phyloP scores from a whole-genome alignment of 2,888 invertebrate species.

The Chorisops tibialis region DNA sequence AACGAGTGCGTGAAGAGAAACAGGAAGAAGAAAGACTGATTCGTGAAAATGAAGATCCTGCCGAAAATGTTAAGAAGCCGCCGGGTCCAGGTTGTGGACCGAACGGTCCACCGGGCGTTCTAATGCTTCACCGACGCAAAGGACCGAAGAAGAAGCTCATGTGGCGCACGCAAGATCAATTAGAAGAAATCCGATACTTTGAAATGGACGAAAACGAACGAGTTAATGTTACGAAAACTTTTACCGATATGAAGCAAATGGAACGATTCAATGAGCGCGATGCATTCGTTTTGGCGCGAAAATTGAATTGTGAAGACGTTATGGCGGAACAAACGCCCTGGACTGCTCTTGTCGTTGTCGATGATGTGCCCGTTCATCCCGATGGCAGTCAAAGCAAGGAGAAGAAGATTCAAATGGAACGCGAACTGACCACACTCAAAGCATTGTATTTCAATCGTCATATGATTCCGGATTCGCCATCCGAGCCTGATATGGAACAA shows the following conservation, averaged over 20 bases:
- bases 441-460: slow-evolving; percentile 76
- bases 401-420: slow-evolving; percentile 78
- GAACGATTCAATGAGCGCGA: slow-evolving; percentile 84
- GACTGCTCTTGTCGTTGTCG: slow-evolving; percentile 68
- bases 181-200: slow-evolving; percentile 84
- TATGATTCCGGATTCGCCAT: slow-evolving; percentile 81
- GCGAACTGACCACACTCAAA: slow-evolving; percentile 80
- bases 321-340: slow-evolving; percentile 82
- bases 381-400: slow-evolving; percentile 81
- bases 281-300: slow-evolving; percentile 73
- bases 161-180: slow-evolving; percentile 76
- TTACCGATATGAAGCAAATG: slow-evolving; percentile 87
- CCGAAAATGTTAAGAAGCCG: slow-evolving; percentile 37
- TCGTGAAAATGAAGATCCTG: slow-evolving; percentile 37
- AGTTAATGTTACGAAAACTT: slow-evolving; percentile 89
- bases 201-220: slow-evolving; percentile 95
- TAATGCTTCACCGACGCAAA: slow-evolving; percentile 67
- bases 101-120: slow-evolving; percentile 69
- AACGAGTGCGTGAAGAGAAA: slow-evolving; percentile 44
- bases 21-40: slow-evolving; percentile 34
- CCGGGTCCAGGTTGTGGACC: slow-evolving; percentile 53
- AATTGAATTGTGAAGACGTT: slow-evolving; percentile 69
- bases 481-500: slow-evolving; percentile 82
- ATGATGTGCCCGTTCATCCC: slow-evolving; percentile 63
- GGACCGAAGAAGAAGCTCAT: slow-evolving; percentile 76